Base-by-base conservation (phyloP, 53 echinoderm and acorn worm species). In the Echinarachnius parma region DNA sequence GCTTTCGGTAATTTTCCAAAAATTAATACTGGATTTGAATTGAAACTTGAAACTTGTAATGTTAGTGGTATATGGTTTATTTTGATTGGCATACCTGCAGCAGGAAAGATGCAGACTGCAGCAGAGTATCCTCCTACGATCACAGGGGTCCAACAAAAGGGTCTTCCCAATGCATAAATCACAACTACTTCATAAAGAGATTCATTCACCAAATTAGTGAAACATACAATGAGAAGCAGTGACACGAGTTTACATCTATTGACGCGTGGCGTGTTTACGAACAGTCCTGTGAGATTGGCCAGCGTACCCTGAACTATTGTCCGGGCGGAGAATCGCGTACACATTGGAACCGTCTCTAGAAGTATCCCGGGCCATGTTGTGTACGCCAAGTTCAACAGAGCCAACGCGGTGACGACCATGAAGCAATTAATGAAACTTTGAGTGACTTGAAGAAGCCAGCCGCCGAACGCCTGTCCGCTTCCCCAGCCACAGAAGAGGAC, bases 141-240 rank as follows among this genome's bases (percentile, higher is more conserved):
- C 50, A 45, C 55, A 21, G 61, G 69, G 15, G 77, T 34, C 83
- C 83, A 83, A 35, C 83, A 83, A 50, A 83, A 83, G 7, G 83
- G 83, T 8, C 23, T 57, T 61, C 71, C 62, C 7, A 61, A 78
- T 22, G 77, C 83, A 36, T 83, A 83, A 4, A 69, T 69, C 36
- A 53, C 36, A 9, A 83, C 35, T 15, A 78, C 69, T 27, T 60
- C 55, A 32, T 67, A 78, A n/a, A 83, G 18, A 30, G 26, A 42
- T 21, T 78, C 78, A 32, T 46, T 26, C 15, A 83, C 62, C 2
- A 69, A 21, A 31, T 11, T 42, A 9, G 29, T 53, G 10, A 78
- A 11, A 42, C 61, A 83, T 23, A 31, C 39, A 66, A 77, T 77
- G 39, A 62, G 23, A 1, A 83, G 50, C 9, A 78, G 61, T 7